Percentiles rank a stretch among this genome's conserved stretches.
Evolutionary conservation across 2,797 vertebrate species (phyloP).

Genomic region (Rhynchonycteris naso): DNA sequence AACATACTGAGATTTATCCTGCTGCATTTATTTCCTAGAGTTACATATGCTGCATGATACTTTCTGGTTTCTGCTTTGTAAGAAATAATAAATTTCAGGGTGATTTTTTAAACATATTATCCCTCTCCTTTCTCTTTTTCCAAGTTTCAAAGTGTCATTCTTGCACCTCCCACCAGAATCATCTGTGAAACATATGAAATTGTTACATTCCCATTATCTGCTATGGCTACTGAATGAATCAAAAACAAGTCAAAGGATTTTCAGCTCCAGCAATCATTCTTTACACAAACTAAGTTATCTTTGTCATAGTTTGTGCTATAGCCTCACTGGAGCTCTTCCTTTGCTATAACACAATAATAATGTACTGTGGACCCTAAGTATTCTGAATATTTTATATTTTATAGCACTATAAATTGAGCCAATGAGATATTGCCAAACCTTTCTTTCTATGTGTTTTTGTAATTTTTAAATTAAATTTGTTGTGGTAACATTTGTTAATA

Average conservation of each 20-base stretch:
- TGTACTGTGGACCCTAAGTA: neutral
- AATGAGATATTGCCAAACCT: neutral
- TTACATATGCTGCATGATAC: too few species aligned
- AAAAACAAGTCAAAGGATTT: neutral
- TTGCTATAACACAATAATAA: neutral
- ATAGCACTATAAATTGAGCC: neutral
- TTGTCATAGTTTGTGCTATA: neutral
- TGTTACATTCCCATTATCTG: neutral
- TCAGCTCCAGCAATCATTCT: neutral
- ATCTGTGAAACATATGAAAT: neutral
- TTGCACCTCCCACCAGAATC: neutral
- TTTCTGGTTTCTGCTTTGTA: neutral
- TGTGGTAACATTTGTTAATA: neutral
- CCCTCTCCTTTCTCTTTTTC: neutral
- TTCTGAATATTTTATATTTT: neutral
- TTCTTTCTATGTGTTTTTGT: neutral
- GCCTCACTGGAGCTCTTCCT: neutral
- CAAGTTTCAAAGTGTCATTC: neutral
- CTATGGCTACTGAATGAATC: neutral
- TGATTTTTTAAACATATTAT: neutral
- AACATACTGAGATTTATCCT: neutral
- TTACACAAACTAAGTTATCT: neutral
- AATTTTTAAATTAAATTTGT: neutral
- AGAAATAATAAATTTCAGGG: neutral
- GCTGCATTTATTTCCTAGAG: neutral